Conservation (phyloP, 2,797 vertebrate species). For the Sebastiscus albofasciatus region DNA sequence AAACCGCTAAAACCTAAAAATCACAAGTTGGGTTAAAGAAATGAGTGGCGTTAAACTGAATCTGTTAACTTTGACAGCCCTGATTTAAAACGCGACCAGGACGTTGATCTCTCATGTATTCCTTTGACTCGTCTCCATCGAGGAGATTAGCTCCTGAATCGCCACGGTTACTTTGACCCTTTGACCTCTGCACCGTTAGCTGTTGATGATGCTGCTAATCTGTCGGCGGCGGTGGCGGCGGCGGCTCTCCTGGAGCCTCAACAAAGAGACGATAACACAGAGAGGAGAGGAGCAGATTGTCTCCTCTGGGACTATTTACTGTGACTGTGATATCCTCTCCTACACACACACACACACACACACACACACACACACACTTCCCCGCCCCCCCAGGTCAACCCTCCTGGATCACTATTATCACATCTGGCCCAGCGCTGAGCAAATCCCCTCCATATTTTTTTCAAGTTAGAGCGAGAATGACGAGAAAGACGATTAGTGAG, state of each 20-base stretch:
- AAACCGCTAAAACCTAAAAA: no score
- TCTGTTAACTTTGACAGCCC: no score
- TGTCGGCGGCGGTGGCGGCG: not conserved
- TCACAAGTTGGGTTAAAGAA: no score
- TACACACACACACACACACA: not conserved
- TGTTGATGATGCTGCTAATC: conserved; percentile 15
- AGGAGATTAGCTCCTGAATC: not conserved
- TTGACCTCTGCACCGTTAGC: not conserved
- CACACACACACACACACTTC: not conserved
- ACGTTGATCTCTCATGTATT: not conserved
- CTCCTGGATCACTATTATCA: conserved; percentile 41
- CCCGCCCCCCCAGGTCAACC: not conserved
- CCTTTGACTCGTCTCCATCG: not conserved
- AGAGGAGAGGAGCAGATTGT: conserved; percentile 3
- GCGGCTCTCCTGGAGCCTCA: not conserved
- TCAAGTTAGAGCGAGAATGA: conserved; percentile 40
- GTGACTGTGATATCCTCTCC: not conserved
- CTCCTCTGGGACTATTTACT: conserved; percentile 5
- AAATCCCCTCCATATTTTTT: conserved; percentile 65
- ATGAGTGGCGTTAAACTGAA: no score
- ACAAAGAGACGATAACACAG: not conserved
- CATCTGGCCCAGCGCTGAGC: conserved; percentile 39
- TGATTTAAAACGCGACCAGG: not conserved
- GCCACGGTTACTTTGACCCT: conserved; percentile 1
- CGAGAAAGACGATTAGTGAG: conserved; percentile 49